A percentile compares a stretch with the other conserved stretches of the same genome.
Evolutionary conservation across 2,888 invertebrate species (phyloP).

Genomic region (Caenorhabditis angaria): DNA sequence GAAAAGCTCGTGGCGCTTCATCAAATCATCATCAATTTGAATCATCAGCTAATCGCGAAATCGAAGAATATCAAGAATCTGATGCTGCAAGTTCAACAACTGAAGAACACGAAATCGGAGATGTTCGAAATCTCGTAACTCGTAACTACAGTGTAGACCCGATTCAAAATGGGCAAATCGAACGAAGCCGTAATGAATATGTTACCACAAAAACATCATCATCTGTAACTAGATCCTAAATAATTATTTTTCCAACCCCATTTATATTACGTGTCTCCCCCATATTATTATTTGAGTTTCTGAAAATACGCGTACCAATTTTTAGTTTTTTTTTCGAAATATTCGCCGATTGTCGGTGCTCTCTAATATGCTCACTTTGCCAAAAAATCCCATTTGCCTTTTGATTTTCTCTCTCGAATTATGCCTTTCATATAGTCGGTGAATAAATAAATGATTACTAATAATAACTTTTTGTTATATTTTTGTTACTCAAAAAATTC

Average conservation of each 20-base stretch:
- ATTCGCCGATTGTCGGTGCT: not conserved
- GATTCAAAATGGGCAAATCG: constrained; percentile 38
- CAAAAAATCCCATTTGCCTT: constrained; percentile 2
- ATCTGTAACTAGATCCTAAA: constrained; percentile 31
- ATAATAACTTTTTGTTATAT: not conserved
- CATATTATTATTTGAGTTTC: not conserved
- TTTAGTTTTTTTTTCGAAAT: no score
- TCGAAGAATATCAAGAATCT: constrained; percentile 52
- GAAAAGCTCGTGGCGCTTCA: constrained; percentile 39
- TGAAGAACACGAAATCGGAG: constrained; percentile 45
- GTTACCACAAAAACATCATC: constrained; percentile 44
- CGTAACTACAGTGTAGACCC: constrained; percentile 43
- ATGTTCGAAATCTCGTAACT: constrained; percentile 20
- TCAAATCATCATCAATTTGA: not conserved
- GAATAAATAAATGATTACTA: not conserved
- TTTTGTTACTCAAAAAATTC: no score
- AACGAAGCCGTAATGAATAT: constrained; percentile 13
- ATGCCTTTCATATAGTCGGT: constrained; percentile 1
- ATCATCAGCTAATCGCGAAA: constrained; percentile 40
- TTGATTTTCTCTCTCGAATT: not conserved
- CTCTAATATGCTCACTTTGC: not conserved
- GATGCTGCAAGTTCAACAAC: constrained; percentile 14
- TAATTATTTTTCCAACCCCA: not conserved
- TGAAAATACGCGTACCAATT: not conserved
- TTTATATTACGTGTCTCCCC: constrained; percentile 1